Evolutionary conservation across 2,888 invertebrate species (phyloP), one percentile per base, ranked within the genome.

Genomic region (Ptychoptera albimana): DNA sequence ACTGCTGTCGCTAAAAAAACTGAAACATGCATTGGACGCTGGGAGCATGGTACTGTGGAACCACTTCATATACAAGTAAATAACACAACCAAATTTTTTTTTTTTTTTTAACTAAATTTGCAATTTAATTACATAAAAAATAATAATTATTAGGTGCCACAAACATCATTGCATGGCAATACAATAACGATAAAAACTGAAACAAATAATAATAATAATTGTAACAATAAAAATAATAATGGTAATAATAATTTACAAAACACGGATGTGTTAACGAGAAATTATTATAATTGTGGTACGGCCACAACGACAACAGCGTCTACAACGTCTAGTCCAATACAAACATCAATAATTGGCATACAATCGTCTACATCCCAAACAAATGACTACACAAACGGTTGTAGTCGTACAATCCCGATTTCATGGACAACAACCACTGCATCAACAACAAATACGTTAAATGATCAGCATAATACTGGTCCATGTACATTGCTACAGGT

Each of bases 401-500:
- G 53, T 42, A 51, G 53, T 44, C 49, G 53, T 5, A 53, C 53
- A n/a, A 47, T 53, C 10, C 53, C 53, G 35, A 47, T 53, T 44
- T 46, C 51, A 41, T 53, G 53, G 53, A 49, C 51, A 31, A 37
- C 46, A 16, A 37, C 43, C 10, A 56, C 60, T 9, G 55, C 60
- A 30, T 50, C 55, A 31, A 52, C 54, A 38, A 55, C 51, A 46
- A 44, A 32, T 35, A 35, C 15, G 34, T 15, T 15, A 16, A 35
- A 23, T 42, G 42, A 42, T 23, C 11, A n/a, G 1, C n/a, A 30
- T 35, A 42, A 35, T 23, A 42, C 9, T 42, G 29, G 13, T 12
- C 13, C 12, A 13, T 5, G 14, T 45, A 62, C 62, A 12, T 58
- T 61, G 51, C 57, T 63, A 45, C 62, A 64, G 23, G 23, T 23